A percentile compares a stretch with the other conserved stretches of the same genome.
Conservation (phyloP, 2,113 vertebrate species). For the Hiodon alosoides region DNA sequence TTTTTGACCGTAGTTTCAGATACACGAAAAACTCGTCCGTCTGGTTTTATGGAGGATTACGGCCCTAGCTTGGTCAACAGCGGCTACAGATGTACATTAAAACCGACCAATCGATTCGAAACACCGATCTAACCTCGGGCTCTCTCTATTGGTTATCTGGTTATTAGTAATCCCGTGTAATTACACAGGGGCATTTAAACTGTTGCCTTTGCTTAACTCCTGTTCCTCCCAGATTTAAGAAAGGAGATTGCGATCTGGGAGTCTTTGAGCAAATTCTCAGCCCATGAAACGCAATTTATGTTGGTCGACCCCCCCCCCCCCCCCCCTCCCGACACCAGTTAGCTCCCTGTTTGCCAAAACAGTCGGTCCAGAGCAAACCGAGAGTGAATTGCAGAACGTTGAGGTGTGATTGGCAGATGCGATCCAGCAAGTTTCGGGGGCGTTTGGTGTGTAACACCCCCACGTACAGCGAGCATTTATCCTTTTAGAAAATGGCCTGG, state of each 20-base stretch:
- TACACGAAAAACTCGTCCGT: too few species aligned
- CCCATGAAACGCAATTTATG: slow-evolving; percentile 42
- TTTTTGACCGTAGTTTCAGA: too few species aligned
- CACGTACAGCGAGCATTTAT: too few species aligned
- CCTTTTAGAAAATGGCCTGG: too few species aligned
- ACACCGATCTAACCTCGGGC: slow-evolving; percentile 6
- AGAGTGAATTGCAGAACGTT: too few species aligned
- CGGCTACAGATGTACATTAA: slow-evolving; percentile 41
- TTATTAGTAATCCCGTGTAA: slow-evolving; percentile 32
- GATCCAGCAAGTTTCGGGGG: too few species aligned
- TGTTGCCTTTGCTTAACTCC: slow-evolving; percentile 33
- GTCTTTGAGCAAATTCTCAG: slow-evolving; percentile 31
- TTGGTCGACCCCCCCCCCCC: too few species aligned
- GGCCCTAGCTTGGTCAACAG: slow-evolving; percentile 9
- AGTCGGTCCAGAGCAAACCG: too few species aligned
- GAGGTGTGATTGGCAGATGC: too few species aligned
- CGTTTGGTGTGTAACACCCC: too few species aligned
- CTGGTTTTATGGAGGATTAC: background rate
- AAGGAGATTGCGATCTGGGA: slow-evolving; percentile 24
- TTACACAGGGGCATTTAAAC: slow-evolving; percentile 30
- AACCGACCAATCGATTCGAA: slow-evolving; percentile 23
- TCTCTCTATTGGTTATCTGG: slow-evolving; percentile 13
- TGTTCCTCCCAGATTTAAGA: slow-evolving; percentile 17
- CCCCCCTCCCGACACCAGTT: too few species aligned
- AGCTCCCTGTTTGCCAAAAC: too few species aligned